Conservation (phyloP, 1,140 invertebrate species). For the Venturia canescens region DNA sequence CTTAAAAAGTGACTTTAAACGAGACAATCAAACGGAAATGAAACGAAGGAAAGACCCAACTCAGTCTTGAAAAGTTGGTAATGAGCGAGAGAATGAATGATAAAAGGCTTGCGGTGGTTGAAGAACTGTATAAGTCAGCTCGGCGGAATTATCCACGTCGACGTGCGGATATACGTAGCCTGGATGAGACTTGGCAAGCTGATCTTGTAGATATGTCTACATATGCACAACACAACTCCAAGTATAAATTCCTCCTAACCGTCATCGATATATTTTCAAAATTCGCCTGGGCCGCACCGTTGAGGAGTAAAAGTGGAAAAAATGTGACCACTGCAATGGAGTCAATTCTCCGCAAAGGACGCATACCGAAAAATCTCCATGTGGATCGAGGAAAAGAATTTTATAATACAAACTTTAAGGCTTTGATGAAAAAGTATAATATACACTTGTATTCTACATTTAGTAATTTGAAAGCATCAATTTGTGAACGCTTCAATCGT, state of each 20-base stretch:
- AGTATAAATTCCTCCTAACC: not conserved
- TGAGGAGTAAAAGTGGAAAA: not conserved
- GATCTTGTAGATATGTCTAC: not conserved
- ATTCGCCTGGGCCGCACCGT: not conserved
- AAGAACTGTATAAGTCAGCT: not conserved
- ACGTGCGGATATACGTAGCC: not conserved
- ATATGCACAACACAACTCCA: not conserved
- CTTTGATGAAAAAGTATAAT: not conserved
- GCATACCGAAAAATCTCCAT: not conserved
- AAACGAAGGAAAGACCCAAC: too few relatives aligned
- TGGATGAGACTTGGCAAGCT: not conserved
- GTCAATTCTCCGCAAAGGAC: not conserved
- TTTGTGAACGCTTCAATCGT: too few relatives aligned
- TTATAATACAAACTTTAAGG: not conserved
- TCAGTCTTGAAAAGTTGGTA: too few relatives aligned
- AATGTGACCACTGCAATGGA: not conserved
- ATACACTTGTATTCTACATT: slow-evolving; percentile 1
- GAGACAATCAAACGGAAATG: too few relatives aligned
- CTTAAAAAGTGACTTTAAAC: too few relatives aligned
- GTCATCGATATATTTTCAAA: not conserved
- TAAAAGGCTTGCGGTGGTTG: not conserved
- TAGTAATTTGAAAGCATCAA: slow-evolving; percentile 15
- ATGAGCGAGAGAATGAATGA: not conserved
- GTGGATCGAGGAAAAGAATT: not conserved
- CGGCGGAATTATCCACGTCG: not conserved